These are phyloP conservation scores for Odobenus rosmarus DNA, from an alignment of 2,113 vertebrate genomes.

Conservation along the genomic window DNA sequence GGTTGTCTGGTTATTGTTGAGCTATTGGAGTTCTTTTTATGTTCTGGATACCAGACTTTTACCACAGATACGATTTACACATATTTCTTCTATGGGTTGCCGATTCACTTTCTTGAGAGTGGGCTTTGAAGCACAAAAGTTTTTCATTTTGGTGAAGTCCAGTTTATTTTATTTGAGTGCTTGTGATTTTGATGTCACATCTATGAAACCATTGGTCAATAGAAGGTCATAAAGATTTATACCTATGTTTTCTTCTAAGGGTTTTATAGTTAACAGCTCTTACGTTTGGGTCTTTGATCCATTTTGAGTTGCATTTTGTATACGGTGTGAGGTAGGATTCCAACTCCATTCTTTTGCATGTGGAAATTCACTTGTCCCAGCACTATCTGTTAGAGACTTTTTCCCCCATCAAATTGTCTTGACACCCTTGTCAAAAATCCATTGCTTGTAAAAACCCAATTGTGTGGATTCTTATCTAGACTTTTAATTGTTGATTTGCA, in stretches of 20 bases:
- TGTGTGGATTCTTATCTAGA: constrained; percentile 14
- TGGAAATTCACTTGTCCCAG: constrained; percentile 24
- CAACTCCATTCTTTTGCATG: background rate
- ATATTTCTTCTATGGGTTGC: background rate
- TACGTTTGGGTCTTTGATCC: constrained; percentile 15
- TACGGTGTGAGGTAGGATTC: background rate
- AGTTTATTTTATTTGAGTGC: background rate
- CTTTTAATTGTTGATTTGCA: constrained; percentile 13
- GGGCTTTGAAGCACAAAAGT: background rate
- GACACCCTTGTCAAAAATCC: background rate
- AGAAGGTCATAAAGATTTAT: background rate
- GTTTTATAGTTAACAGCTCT: background rate
- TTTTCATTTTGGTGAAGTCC: constrained; percentile 22
- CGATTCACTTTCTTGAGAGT: constrained; percentile 2
- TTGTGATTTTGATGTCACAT: background rate
- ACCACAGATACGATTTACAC: background rate
- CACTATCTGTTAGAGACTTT: background rate
- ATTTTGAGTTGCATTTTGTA: constrained; percentile 32
- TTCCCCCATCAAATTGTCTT: constrained; percentile 1
- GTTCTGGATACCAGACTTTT: background rate
- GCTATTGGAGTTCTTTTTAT: background rate
- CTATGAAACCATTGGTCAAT: background rate
- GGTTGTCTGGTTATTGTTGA: background rate
- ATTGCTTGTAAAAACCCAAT: background rate
- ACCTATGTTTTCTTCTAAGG: background rate